A percentile compares a stretch with the other conserved stretches of the same genome.
These are phyloP conservation scores for Phrynosoma platyrhinos DNA, from an alignment of 2,113 vertebrate species.

Conservation along the genomic window DNA sequence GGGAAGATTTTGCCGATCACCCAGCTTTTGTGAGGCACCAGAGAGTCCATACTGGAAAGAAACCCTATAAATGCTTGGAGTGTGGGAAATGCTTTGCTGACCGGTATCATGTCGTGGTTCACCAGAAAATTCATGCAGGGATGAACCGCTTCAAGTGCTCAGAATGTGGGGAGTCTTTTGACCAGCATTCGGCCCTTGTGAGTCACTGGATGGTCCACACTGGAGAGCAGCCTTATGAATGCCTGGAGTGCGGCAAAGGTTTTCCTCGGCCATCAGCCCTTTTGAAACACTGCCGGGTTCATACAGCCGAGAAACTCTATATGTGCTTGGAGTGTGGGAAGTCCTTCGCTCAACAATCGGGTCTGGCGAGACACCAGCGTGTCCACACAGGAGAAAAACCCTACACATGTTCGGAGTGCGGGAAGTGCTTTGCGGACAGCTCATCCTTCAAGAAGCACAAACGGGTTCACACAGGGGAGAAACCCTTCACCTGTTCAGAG, in stretches of 20 bases:
- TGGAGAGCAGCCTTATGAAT: slow-evolving; percentile 75
- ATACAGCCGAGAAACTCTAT: slow-evolving; percentile 78
- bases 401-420: slow-evolving; percentile 65
- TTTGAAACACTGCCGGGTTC: slow-evolving; percentile 84
- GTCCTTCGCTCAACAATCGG: slow-evolving; percentile 82
- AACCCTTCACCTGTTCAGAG: slow-evolving; percentile 55
- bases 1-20: slow-evolving; percentile 65
- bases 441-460: slow-evolving; percentile 76
- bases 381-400: slow-evolving; percentile 69
- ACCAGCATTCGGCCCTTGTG: slow-evolving; percentile 78
- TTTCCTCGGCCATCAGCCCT: slow-evolving; percentile 86
- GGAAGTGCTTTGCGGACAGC: slow-evolving; percentile 79
- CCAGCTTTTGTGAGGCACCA: slow-evolving; percentile 67
- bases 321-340: slow-evolving; percentile 82
- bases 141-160: slow-evolving; percentile 77
- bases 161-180: slow-evolving; percentile 79
- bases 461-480: slow-evolving; percentile 60
- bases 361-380: slow-evolving; percentile 82
- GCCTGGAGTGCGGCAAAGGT: slow-evolving; percentile 83
- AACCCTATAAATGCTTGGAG: slow-evolving; percentile 60
- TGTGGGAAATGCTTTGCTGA: slow-evolving; percentile 69
- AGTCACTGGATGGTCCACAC: slow-evolving; percentile 77
- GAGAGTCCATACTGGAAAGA: slow-evolving; percentile 62
- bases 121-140: slow-evolving; percentile 64
- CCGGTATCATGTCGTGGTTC: slow-evolving; percentile 65